These are phyloP conservation scores for Nemurella pictetii DNA, from an alignment of 2,888 invertebrate genomes.

Conservation along the genomic window DNA sequence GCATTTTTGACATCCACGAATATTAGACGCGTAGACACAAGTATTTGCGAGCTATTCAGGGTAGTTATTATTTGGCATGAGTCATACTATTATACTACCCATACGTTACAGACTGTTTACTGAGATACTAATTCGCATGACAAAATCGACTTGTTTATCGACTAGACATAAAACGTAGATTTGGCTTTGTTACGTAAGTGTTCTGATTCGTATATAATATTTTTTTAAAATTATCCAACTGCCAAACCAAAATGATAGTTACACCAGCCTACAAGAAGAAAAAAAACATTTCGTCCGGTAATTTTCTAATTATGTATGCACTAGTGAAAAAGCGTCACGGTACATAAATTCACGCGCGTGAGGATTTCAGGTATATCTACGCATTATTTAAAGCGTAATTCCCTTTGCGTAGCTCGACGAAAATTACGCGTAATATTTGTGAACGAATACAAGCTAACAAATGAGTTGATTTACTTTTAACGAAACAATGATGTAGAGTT, in stretches of 20 bases:
- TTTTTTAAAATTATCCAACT: too few species aligned
- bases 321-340: not conserved
- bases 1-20: not conserved
- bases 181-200: too few species aligned
- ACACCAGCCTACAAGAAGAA: not conserved
- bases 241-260: not conserved
- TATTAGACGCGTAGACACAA: too few species aligned
- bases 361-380: not conserved
- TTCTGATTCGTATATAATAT: too few species aligned
- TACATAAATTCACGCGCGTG: not conserved
- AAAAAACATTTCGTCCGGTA: not conserved
- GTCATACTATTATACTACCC: too few species aligned
- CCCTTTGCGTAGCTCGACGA: not conserved
- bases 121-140: too few species aligned
- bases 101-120: too few species aligned
- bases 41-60: too few species aligned
- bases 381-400: not conserved
- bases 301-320: not conserved
- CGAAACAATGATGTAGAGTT: not conserved
- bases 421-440: not conserved
- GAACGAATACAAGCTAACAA: not conserved
- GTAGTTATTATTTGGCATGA: too few species aligned
- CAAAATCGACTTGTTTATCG: too few species aligned
- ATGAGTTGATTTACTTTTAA: not conserved
- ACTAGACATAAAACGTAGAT: too few species aligned